phyloP scores from a whole-genome alignment of 2,888 invertebrate genomes.

The Cryptocephalus primarius region DNA sequence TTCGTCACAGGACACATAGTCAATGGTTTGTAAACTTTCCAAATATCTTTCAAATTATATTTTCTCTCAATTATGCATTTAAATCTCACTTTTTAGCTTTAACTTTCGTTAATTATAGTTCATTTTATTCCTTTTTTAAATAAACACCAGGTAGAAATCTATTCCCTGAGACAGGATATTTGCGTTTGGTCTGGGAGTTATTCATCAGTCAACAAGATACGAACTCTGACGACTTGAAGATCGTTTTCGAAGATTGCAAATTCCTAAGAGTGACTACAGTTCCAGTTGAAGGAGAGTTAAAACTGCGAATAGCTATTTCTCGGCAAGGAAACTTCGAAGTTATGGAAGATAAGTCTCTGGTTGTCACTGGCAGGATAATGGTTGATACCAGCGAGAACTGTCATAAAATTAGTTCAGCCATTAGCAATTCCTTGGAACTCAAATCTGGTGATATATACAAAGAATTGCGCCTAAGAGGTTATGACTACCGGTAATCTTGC shows the following conservation, averaged over 20 bases:
- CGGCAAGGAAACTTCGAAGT: no score
- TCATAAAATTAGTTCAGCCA: constrained; percentile 6
- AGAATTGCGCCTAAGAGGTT: constrained; percentile 58
- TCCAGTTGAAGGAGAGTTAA: constrained; percentile 31
- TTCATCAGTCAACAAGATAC: constrained; percentile 35
- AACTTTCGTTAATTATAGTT: no score
- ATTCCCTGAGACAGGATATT: constrained; percentile 50
- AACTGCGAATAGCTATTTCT: neutral
- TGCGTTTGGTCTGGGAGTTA: constrained; percentile 38
- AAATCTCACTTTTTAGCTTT: no score
- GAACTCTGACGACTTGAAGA: constrained; percentile 37
- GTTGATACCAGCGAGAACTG: constrained; percentile 29
- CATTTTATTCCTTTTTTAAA: no score
- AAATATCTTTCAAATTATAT: no score
- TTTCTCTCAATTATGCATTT: no score
- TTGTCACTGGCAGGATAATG: constrained; percentile 12
- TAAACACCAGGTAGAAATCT: constrained; percentile 19
- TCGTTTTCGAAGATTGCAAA: constrained; percentile 46
- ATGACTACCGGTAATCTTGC: constrained; percentile 37
- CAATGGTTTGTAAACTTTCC: no score
- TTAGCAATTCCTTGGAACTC: constrained; percentile 34
- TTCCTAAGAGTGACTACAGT: constrained; percentile 45
- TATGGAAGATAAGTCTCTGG: no score
- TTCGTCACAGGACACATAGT: no score
- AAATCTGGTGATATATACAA: constrained; percentile 54